A percentile compares a stretch with the other conserved stretches of the same genome.
These are phyloP conservation scores for Oreonectes daqikongensis DNA, from an alignment of 2,797 vertebrate genomes.

Conservation along the genomic window DNA sequence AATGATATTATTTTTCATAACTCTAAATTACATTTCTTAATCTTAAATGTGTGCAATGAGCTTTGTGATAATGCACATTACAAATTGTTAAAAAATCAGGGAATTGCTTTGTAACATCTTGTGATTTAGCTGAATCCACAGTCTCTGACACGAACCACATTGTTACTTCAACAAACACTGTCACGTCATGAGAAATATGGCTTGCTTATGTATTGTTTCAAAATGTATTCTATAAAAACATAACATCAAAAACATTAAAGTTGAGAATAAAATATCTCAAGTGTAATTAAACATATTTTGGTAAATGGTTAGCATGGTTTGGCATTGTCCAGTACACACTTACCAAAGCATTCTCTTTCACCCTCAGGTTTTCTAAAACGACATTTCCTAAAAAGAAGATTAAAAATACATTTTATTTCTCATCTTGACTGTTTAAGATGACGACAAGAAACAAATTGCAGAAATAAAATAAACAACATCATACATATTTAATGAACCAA, in stretches of 20 bases:
- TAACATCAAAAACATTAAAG: neutral
- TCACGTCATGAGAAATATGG: neutral
- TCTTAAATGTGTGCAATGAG: neutral
- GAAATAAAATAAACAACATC: too few species aligned
- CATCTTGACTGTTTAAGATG: neutral
- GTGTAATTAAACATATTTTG: neutral
- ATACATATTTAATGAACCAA: neutral
- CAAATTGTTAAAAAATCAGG: neutral
- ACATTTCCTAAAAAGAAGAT: constrained; percentile 84
- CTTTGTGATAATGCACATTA: neutral
- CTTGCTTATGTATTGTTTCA: too few species aligned
- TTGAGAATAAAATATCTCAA: neutral
- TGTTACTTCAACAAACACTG: constrained; percentile 1
- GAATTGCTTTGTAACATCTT: neutral
- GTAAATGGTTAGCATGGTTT: neutral
- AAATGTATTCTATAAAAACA: too few species aligned
- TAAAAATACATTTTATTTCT: neutral
- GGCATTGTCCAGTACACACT: constrained; percentile 60
- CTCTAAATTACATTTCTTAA: neutral
- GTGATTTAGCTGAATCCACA: constrained; percentile 2
- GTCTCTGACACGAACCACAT: constrained; percentile 19
- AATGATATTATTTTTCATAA: neutral
- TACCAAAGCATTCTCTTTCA: constrained; percentile 96
- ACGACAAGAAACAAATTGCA: neutral
- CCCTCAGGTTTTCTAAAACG: constrained; percentile 90